phyloP scores from a whole-genome alignment of 2,113 vertebrate species.

The human region GRCh38 chr2:207281501-207282000 shows the following conservation, averaged over 20 bases:
- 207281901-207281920: neutral
- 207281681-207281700: neutral
- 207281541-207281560: neutral
- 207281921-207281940: neutral
- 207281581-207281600: neutral
- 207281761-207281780: neutral
- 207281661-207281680: neutral
- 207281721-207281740: neutral
- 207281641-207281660: neutral
- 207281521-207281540: neutral
- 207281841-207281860: neutral
- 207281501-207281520: neutral
- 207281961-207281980: conserved; percentile 5
- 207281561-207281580: neutral
- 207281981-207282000: neutral
- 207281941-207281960: neutral
- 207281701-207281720: neutral
- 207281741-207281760: neutral
- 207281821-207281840: neutral
- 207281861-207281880: neutral
- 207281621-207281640: neutral
- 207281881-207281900: neutral
- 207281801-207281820: neutral
- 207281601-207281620: neutral
- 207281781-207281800: neutral